Conservation (phyloP, 2,113 vertebrate genomes). For the Syrrhaptes paradoxus region DNA sequence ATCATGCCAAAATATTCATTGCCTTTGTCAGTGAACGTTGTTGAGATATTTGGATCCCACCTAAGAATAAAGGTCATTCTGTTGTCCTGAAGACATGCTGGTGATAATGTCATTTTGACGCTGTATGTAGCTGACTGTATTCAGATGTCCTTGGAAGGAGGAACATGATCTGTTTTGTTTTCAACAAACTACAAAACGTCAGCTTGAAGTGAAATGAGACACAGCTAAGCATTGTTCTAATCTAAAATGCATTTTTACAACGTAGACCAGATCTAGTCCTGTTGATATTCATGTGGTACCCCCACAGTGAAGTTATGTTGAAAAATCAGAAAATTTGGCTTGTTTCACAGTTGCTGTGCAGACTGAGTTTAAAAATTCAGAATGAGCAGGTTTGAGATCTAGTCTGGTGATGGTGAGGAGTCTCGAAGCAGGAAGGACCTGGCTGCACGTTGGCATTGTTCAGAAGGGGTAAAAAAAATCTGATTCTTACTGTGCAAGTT, state of each 20-base stretch:
- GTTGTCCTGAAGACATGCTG: not conserved
- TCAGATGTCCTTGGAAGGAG: not conserved
- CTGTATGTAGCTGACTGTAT: not conserved
- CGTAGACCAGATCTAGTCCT: not conserved
- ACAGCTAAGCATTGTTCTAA: not conserved
- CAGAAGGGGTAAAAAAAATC: not conserved
- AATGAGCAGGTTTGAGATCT: not conserved
- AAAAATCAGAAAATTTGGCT: not conserved
- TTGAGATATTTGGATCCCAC: not conserved
- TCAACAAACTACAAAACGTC: rapidly evolving
- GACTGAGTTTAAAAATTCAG: not conserved
- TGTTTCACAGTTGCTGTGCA: not conserved
- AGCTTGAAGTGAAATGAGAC: not conserved
- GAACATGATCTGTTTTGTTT: not conserved
- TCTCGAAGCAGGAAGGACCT: not conserved
- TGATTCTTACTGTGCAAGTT: not conserved
- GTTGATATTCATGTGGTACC: not conserved
- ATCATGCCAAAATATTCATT: not conserved
- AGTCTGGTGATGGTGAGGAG: not conserved
- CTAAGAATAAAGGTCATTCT: not conserved
- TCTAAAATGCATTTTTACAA: not conserved
- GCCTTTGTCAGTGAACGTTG: not conserved
- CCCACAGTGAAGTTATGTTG: not conserved
- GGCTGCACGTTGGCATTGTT: not conserved
- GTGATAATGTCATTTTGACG: not conserved